phyloP scores from a whole-genome alignment of 2,888 invertebrate species.

The Erannis defoliaria region DNA sequence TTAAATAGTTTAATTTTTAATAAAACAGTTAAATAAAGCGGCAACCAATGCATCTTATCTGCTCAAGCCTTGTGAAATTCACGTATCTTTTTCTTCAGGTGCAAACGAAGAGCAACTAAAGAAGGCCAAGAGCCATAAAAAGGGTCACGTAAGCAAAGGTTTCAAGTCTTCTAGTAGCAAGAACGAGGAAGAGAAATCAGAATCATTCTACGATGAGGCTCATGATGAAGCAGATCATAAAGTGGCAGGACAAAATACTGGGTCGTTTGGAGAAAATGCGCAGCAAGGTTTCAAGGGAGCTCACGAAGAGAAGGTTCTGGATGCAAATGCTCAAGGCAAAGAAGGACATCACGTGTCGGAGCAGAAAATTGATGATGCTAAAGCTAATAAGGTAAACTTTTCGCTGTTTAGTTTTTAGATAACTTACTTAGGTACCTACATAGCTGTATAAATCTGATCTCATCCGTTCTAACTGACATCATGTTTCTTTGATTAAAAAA shows the following conservation, averaged over 20 bases:
- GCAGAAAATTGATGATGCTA: constrained; percentile 86
- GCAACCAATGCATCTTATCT: neutral
- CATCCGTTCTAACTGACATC: too few species aligned
- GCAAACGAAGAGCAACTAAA: constrained; percentile 86
- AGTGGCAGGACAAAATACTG: constrained; percentile 84
- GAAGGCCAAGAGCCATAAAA: constrained; percentile 87
- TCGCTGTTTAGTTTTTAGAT: too few species aligned
- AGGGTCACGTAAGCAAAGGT: constrained; percentile 89
- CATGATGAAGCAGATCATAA: constrained; percentile 88
- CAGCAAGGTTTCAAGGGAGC: constrained; percentile 87
- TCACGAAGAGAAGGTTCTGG: constrained; percentile 86
- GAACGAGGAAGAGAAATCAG: constrained; percentile 89
- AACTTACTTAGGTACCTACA: neutral
- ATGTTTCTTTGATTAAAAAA: too few species aligned
- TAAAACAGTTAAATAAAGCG: neutral
- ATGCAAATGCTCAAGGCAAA: constrained; percentile 85
- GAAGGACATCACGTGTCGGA: constrained; percentile 87
- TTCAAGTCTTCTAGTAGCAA: constrained; percentile 89
- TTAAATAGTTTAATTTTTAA: too few species aligned
- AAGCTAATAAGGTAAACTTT: constrained; percentile 82
- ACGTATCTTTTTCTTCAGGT: constrained; percentile 55
- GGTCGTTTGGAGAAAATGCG: constrained; percentile 86
- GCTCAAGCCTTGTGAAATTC: neutral
- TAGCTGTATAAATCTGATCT: too few species aligned
- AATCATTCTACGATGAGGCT: constrained; percentile 89